Evolutionary conservation across 2,797 vertebrate species (phyloP).

Genomic region (Manis crassicaudata): DNA sequence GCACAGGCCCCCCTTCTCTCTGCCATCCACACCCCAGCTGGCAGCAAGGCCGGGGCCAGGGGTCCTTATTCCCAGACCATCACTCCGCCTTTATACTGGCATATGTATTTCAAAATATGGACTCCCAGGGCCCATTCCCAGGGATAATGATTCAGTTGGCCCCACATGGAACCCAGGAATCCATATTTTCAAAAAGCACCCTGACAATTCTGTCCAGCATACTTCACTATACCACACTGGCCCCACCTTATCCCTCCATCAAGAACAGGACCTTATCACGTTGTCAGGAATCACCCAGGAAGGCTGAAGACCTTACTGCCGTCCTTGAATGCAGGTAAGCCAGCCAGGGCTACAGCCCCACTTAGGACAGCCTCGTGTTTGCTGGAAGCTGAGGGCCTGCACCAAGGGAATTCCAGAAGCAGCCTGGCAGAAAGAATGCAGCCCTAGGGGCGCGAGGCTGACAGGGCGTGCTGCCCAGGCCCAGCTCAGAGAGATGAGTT

Average conservation of each 20-base stretch:
- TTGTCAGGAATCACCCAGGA: neutral
- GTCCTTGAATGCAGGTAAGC: neutral
- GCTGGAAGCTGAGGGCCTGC: neutral
- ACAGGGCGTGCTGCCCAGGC: neutral
- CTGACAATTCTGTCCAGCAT: neutral
- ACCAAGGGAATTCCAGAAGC: accelerated
- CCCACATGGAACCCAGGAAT: neutral
- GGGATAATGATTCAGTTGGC: neutral
- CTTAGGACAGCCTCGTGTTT: neutral
- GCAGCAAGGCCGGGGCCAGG: accelerated
- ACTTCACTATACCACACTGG: accelerated
- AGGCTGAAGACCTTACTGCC: neutral
- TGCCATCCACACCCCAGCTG: accelerated
- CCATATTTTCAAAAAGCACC: neutral
- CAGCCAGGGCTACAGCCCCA: neutral
- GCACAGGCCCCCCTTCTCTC: accelerated
- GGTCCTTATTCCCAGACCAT: neutral
- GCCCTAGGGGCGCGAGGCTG: accelerated
- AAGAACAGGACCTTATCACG: neutral
- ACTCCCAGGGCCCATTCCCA: accelerated
- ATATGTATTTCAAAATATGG: neutral
- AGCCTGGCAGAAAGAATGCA: neutral
- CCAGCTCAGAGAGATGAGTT: constrained; percentile 39
- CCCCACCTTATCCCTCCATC: neutral
- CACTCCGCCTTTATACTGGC: accelerated